Evolutionary conservation across 2,797 vertebrate species (phyloP), one percentile per base, ranked within the genome.

Genomic region (Sebastes reedi): DNA sequence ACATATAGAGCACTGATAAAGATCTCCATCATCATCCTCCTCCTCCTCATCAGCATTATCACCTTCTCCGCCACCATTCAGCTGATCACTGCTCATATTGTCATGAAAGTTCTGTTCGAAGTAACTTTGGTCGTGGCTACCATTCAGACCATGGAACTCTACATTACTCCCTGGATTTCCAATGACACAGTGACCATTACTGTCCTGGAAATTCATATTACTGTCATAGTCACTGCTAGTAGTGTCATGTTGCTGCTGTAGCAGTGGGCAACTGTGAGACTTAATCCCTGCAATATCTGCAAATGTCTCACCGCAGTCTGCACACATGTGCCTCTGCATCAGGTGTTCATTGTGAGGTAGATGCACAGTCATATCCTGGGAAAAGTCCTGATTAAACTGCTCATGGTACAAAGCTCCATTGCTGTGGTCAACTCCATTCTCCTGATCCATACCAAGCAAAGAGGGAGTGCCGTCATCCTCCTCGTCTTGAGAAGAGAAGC

Each of bases 1-100:
- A 89, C 97, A 99, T 67, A 98, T 95, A 1, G 97, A 99, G 69
- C 97, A 99, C 69, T 98, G 97, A 89, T 95, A 99, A 75, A 96
- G 96, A 86, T 97, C 94, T 25, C 89, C 91, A 56, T 94, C 93
- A 14, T 95, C 95, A 5, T 95, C 93, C 6, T 93, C 93, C 0
- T 89, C 92, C 4, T 89, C 93, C 25, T 93, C 90, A 0, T 88
- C 90, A 6, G 58, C 69, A 0, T 79, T 32, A 59, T 90, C 88
- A 9, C 39, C 83, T 68, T 87, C 93, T 68, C 14, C 4, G 0
- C 27, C 79, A 10, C 81, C 78, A 24, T 92, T 89, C 30, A 90
- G 75, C 14, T 76, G 84, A 67, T 87, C 82, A 60, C 55, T 75
- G 50, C 85, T 88, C 64, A 89, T 71, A 79, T 80, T 84, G 67